phyloP scores from a whole-genome alignment of 2,888 invertebrate genomes.

The Thecophora atra region DNA sequence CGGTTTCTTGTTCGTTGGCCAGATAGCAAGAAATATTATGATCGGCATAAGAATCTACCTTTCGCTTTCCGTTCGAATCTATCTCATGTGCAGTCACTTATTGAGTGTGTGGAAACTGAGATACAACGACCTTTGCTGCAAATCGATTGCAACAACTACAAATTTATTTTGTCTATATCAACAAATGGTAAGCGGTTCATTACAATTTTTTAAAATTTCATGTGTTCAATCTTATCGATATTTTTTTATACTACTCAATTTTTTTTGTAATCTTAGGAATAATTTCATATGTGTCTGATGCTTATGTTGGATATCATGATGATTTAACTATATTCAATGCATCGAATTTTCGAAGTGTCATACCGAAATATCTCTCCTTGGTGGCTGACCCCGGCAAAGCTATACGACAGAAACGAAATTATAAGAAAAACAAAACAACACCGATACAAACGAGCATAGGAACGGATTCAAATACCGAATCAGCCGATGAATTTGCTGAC shows the following conservation, averaged over 20 bases:
- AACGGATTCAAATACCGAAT: constrained; percentile 55
- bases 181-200: constrained; percentile 54
- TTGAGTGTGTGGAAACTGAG: constrained; percentile 64
- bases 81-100: constrained; percentile 62
- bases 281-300: constrained; percentile 62
- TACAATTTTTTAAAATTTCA: too few relatives aligned
- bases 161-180: constrained; percentile 62
- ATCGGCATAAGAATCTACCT: constrained; percentile 62
- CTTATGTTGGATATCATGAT: constrained; percentile 61
- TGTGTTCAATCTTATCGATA: too few relatives aligned
- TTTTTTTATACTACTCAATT: too few relatives aligned
- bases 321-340: constrained; percentile 63
- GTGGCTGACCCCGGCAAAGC: constrained; percentile 63
- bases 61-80: constrained; percentile 60
- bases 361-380: constrained; percentile 62
- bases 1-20: constrained; percentile 63
- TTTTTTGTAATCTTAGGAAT: constrained; percentile 55
- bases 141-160: constrained; percentile 60
- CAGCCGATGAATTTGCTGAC: constrained; percentile 54
- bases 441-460: constrained; percentile 41
- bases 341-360: constrained; percentile 57
- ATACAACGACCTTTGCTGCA: constrained; percentile 53
- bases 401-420: constrained; percentile 51
- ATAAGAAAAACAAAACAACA: constrained; percentile 36
- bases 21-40: constrained; percentile 61